Conservation (phyloP, 2,797 vertebrate genomes). For the Molothrus aeneus region DNA sequence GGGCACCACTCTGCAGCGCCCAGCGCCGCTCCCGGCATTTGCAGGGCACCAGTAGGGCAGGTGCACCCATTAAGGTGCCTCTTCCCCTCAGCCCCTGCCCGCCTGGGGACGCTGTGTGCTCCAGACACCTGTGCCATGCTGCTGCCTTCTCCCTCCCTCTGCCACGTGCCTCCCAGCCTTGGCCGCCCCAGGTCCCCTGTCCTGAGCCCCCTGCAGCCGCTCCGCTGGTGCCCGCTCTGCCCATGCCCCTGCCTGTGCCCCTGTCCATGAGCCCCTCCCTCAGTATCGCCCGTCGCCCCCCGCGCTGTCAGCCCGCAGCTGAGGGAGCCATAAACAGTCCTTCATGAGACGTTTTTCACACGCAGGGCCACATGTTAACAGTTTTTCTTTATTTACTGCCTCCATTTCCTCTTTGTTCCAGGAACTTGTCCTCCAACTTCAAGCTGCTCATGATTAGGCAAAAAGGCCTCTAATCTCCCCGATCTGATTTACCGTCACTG, state of each 20-base stretch:
- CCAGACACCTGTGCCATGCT: accelerated
- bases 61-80: accelerated
- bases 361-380: conserved; percentile 46
- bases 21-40: background rate
- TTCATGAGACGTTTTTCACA: conserved; percentile 50
- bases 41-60: background rate
- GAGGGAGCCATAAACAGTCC: conserved; percentile 59
- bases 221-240: background rate
- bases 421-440: conserved; percentile 77
- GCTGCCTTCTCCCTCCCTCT: background rate
- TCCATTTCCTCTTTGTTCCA: conserved; percentile 79
- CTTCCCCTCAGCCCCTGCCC: background rate
- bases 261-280: background rate
- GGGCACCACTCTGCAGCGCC: background rate
- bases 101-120: accelerated
- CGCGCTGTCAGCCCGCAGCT: background rate
- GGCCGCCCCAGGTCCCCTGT: accelerated
- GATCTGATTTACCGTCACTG: conserved; percentile 76
- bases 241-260: background rate
- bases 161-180: accelerated
- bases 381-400: conserved; percentile 75
- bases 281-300: background rate
- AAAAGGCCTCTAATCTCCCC: conserved; percentile 76
- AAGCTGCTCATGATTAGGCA: conserved; percentile 77
- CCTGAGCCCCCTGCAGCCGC: accelerated